Base-by-base conservation (phyloP, 1,140 invertebrate species). In the Pentalonia nigronervosa region DNA sequence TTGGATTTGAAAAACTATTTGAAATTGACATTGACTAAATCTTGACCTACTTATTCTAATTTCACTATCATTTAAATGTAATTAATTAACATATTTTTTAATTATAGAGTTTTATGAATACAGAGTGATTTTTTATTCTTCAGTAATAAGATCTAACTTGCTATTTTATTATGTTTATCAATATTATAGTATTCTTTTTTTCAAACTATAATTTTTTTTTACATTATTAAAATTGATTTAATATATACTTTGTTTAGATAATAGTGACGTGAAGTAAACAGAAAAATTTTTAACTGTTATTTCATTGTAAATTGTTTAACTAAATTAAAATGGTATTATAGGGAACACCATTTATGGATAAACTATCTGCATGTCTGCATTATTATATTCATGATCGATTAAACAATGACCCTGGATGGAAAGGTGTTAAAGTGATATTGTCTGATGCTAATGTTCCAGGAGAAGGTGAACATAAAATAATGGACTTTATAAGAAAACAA, bases 381-480 rank as follows among this genome's bases (percentile, higher is more conserved):
- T 99, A 99, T 95, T 99, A 99, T 95, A 97, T 99, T 94, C 98
- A 99, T 95, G 97, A 99, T 94, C 96, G 97, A 94, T 96, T 99
- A 94, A 99, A 99, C 95, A 99, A 96, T 95, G 98, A 99, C 95
- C 98, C 99, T 48, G 99, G 98, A 2, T 99, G 99, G 99, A 97
- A 97, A 94, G 97, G 97, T 76, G 97, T 99, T 93, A 99, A 99
- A 95, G 98, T 99, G 1, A 99, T 99, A 94, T 96, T 99, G 30
- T 99, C 99, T 23, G 99, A 99, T 96, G 99, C 99, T 3, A 99
- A 99, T 96, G 98, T 99, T 20, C 94, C 94, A 50, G 99, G 99
- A 36, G 99, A 99, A 96, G 99, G 99, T 41, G 99, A 99, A 95
- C 99, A 99, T 95, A 99, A 99, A 96, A 99, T 99, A 94, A 99